Base-by-base conservation (phyloP, 1,140 invertebrate species). In the Mizuhopecten yessoensis region DNA sequence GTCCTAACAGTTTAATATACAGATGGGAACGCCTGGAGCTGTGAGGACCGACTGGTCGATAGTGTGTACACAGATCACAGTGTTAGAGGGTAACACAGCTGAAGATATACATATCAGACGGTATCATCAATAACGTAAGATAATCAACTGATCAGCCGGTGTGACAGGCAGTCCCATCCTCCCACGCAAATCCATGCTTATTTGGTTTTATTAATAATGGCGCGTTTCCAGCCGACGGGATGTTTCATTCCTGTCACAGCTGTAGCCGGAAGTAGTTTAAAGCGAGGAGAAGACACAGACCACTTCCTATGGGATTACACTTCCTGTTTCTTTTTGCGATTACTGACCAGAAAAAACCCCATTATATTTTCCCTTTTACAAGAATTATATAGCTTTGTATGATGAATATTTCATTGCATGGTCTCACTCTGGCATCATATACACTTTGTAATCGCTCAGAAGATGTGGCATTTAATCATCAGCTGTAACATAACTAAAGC, bases 131-230 rank as follows among this genome's bases (percentile, higher is more conserved):
- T 75, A 23, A 29, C 36, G 42, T 45, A 75, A 75, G 57, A 75
- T 75, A 75, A 75, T 75, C 57, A 75, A 75, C 57, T 9, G 57
- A 75, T 75, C 23, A 29, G 57, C 3, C 57, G 57, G 2, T 29
- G 23, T 75, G 57, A 75, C 57, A 75, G 57, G n/a, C 57, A 29
- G 23, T 29, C 57, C 57, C n/a, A 75, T n/a, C 57, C 57, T n/a
- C 57, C 57, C 57, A 75, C 57, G 57, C 57, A n/a, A 5, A 75
- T 75, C n/a, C 57, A 29, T n/a, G 57, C 57, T 75, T 75, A 75
- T 75, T 29, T 75, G 57, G 57, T 75, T 75, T 75, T 75, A 75
- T 75, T 75, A 75, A 75, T 75, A 75, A 29, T 75, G 57, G 57
- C 57, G 57, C 57, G 57, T 75, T 75, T n/a, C 57, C 57, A 75